phyloP scores from a whole-genome alignment of 2,113 vertebrate species.

The Rhinoptilus africanus region DNA sequence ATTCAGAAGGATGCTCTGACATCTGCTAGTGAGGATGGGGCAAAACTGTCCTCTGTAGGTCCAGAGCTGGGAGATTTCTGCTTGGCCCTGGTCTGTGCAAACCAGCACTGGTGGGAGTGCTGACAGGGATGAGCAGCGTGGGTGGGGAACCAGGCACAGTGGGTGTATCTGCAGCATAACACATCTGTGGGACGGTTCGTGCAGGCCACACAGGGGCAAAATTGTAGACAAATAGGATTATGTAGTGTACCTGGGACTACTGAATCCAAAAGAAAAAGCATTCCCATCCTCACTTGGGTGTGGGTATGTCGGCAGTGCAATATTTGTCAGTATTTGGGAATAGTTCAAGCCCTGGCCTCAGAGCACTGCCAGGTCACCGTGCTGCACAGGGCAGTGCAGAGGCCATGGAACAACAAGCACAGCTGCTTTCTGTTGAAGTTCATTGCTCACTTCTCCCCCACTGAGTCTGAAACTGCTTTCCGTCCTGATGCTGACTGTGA shows the following conservation, averaged over 20 bases:
- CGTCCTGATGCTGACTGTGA: neutral
- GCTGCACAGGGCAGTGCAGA: neutral
- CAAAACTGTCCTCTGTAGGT: neutral
- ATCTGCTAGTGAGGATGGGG: neutral
- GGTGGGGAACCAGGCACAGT: neutral
- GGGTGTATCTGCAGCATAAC: neutral
- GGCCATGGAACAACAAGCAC: neutral
- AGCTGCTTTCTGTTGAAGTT: neutral
- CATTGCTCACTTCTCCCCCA: neutral
- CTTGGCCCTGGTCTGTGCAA: neutral
- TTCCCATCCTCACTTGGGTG: neutral
- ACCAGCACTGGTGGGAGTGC: neutral
- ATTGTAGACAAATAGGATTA: neutral
- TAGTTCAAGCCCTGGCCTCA: neutral
- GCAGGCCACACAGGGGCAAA: neutral
- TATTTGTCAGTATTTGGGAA: neutral
- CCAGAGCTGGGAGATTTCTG: neutral
- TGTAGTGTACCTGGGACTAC: neutral
- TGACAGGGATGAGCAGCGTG: rapidly evolving
- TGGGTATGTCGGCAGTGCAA: neutral
- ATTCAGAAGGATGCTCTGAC: neutral
- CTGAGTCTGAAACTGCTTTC: neutral
- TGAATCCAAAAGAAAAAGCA: neutral
- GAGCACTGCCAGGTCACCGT: neutral
- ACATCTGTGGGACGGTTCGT: neutral